A percentile compares a stretch with the other conserved stretches of the same genome.
phyloP scores from a whole-genome alignment of 2,888 invertebrate species.

The Coleophora deauratella region DNA sequence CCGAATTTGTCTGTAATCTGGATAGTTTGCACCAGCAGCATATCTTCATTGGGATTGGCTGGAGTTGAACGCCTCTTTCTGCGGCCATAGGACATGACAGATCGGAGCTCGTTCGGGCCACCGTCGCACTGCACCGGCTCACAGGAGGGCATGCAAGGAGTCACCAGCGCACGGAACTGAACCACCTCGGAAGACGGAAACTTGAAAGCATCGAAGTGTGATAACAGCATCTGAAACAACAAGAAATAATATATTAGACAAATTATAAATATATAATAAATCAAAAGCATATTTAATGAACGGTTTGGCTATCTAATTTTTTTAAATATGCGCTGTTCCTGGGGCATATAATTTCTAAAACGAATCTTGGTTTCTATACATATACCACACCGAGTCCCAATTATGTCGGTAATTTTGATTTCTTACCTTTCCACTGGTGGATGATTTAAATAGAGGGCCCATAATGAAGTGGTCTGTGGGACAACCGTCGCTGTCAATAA shows the following conservation, averaged over 20 bases:
- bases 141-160: slow-evolving; percentile 94
- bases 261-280: background rate
- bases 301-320: no score
- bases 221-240: slow-evolving; percentile 81
- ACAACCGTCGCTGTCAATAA: slow-evolving; percentile 93
- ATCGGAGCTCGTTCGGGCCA: slow-evolving; percentile 86
- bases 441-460: slow-evolving; percentile 91
- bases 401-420: slow-evolving; percentile 12
- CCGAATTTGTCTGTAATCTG: slow-evolving; percentile 95
- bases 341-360: no score
- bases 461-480: slow-evolving; percentile 96
- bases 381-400: no score
- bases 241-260: background rate
- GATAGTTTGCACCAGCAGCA: slow-evolving; percentile 91
- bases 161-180: slow-evolving; percentile 95
- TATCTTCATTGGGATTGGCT: slow-evolving; percentile 79
- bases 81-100: slow-evolving; percentile 88
- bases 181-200: slow-evolving; percentile 96
- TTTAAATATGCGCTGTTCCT: no score
- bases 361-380: no score
- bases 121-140: slow-evolving; percentile 94
- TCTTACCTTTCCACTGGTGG: slow-evolving; percentile 83
- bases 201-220: slow-evolving; percentile 96
- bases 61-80: slow-evolving; percentile 82
- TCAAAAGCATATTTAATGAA: no score